Evolutionary conservation across 2,888 invertebrate species (phyloP).

Genomic region (Fragum sueziense): DNA sequence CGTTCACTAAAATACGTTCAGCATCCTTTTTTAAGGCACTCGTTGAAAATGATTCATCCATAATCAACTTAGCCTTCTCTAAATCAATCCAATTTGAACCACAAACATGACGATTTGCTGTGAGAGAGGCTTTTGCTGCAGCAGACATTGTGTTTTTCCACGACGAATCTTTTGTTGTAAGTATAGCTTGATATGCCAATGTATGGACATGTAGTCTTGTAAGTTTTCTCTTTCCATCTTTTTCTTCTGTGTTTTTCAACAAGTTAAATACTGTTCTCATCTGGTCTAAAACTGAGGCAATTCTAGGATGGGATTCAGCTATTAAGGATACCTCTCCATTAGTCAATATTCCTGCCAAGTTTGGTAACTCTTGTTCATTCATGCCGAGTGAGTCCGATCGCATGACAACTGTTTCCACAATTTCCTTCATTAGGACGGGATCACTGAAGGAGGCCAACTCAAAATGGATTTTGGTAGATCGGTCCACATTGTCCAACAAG

Average conservation of each 20-base stretch:
- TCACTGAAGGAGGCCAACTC: constrained; percentile 94
- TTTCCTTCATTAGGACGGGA: constrained; percentile 86
- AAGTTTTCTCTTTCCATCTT: constrained; percentile 85
- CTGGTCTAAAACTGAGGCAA: constrained; percentile 91
- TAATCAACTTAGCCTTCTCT: constrained; percentile 86
- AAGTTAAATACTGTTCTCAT: constrained; percentile 88
- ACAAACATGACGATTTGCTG: constrained; percentile 92
- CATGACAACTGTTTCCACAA: constrained; percentile 88
- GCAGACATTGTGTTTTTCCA: constrained; percentile 92
- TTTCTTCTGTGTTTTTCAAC: constrained; percentile 67
- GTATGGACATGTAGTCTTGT: constrained; percentile 93
- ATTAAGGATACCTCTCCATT: constrained; percentile 89
- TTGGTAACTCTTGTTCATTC: constrained; percentile 94
- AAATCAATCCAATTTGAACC: constrained; percentile 85
- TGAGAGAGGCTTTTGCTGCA: constrained; percentile 91
- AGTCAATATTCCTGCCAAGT: constrained; percentile 88
- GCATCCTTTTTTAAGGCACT: constrained; percentile 84
- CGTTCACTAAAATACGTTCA: constrained; percentile 86
- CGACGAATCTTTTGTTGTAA: constrained; percentile 86
- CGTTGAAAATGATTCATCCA: constrained; percentile 92
- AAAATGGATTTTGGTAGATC: constrained; percentile 88
- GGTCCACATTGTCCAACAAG: constrained; percentile 86
- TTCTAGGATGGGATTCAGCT: constrained; percentile 90
- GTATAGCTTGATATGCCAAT: constrained; percentile 92
- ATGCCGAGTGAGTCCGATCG: constrained; percentile 92